Evolutionary conservation across 1,140 invertebrate species (phyloP).

Genomic region (Neodiprion pinetum): DNA sequence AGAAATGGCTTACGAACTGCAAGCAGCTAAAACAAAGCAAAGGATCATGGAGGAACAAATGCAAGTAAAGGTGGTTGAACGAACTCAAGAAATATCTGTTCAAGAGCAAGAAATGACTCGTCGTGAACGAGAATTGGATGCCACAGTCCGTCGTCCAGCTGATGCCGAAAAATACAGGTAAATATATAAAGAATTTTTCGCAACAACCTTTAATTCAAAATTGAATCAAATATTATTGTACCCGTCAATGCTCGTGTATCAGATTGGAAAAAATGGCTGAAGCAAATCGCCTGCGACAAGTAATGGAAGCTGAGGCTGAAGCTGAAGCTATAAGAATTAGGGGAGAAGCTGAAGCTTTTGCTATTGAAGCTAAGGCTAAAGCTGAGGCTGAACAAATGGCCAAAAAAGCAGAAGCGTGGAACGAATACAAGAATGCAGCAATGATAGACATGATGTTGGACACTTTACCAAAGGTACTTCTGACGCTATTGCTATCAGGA

Average conservation of each 20-base stretch:
- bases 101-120: constrained; percentile 90
- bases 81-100: constrained; percentile 89
- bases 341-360: constrained; percentile 92
- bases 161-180: constrained; percentile 91
- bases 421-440: constrained; percentile 94
- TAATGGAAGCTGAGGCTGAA: constrained; percentile 94
- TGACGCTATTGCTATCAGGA: not conserved
- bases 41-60: constrained; percentile 96
- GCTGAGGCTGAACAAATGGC: constrained; percentile 97
- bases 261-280: constrained; percentile 92
- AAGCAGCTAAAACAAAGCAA: constrained; percentile 96
- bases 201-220: not conserved
- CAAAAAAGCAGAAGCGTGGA: constrained; percentile 96
- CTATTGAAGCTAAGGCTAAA: constrained; percentile 91
- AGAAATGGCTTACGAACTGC: constrained; percentile 92
- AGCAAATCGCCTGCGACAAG: constrained; percentile 84
- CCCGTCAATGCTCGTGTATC: constrained; percentile 32
- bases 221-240: not conserved
- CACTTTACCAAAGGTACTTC: constrained; percentile 88
- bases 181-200: constrained; percentile 6
- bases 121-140: constrained; percentile 87
- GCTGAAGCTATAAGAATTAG: constrained; percentile 82
- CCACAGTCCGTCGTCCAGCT: constrained; percentile 87
- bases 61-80: constrained; percentile 94
- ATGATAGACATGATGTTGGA: constrained; percentile 98